Base-by-base conservation (phyloP, 2,888 invertebrate genomes). In the Leptinotarsa tumamoca region DNA sequence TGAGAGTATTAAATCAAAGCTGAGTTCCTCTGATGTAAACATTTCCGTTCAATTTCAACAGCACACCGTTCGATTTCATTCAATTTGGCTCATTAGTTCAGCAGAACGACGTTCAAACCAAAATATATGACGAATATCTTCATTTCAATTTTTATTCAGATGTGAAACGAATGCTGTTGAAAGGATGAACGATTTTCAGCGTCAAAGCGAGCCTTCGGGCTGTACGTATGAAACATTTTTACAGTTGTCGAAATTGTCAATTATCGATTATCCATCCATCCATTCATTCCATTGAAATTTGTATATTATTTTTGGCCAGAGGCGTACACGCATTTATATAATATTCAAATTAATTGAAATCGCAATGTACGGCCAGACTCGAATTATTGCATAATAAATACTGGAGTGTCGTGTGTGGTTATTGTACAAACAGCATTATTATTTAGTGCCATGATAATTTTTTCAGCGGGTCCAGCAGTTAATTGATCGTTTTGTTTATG, bases 401-500 rank as follows among this genome's bases (percentile, higher is more conserved):
- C 70, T 66, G 70, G 33, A 56, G 10, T 49, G 54, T 52, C 49
- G 49, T 67, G 51, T 68, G 68, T 67, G 56, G 67, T 52, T 56
- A 71, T 58, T 67, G 50, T 68, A 67, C 58, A 72, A 63, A 74
- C 71, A 72, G 58, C 73, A 76, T 76, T 73, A 69, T 72, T 76
- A 52, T 68, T 68, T 73, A 70, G 69, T 54, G 52, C 52, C 56
- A 72, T 18, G 23, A 68, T 72, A 67, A 74, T 74, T 75, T 43
- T 75, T 75, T 78, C 75, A 78, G 61, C 78, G 51, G 67, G 54
- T 74, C 23, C 66, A 66, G n/a, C 23, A 68, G 73, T 72, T 70
- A 78, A 76, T 74, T 71, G 71, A 73, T 76, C 52, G 72, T 72
- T 76, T n/a, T 75, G 73, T 73, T 73, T 73, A 73, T 75, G 75